Conservation (phyloP, 2,113 vertebrate genomes). For the Rhinoptilus africanus region DNA sequence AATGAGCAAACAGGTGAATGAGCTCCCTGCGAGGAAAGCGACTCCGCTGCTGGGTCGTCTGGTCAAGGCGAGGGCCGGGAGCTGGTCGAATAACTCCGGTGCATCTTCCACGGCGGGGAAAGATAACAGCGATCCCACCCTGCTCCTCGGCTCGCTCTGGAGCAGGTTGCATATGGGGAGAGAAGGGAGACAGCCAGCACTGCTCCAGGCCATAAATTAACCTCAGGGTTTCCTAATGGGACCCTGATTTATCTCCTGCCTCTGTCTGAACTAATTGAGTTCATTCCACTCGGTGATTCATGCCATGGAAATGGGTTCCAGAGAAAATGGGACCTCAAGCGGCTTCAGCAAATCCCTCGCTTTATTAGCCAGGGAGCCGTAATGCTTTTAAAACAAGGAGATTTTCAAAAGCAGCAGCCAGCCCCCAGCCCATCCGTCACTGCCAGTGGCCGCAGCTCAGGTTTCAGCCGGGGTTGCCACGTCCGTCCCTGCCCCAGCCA, state of each 20-base stretch:
- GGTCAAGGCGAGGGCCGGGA: background rate
- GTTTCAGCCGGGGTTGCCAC: background rate
- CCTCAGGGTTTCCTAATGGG: conserved; percentile 69
- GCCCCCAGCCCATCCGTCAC: conserved; percentile 47
- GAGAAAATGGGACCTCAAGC: conserved; percentile 69
- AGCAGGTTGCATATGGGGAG: background rate
- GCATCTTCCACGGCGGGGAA: background rate
- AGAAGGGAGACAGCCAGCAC: background rate
- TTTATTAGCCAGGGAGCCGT: background rate
- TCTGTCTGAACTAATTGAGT: conserved; percentile 79
- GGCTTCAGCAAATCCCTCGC: conserved; percentile 22
- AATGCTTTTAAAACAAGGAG: conserved; percentile 67
- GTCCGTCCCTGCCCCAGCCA: background rate
- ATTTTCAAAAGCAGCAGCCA: conserved; percentile 43
- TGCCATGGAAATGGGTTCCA: conserved; percentile 74
- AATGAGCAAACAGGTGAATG: background rate
- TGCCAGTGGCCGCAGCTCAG: conserved; percentile 26
- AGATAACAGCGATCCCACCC: background rate
- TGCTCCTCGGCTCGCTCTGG: background rate
- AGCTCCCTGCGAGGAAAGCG: background rate
- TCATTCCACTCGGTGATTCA: conserved; percentile 74
- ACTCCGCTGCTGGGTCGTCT: background rate
- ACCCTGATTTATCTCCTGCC: conserved; percentile 75
- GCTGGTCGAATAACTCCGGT: background rate
- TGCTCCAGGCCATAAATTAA: conserved; percentile 45